Conservation (phyloP, 1,140 invertebrate genomes). For the Lycorma delicatula region DNA sequence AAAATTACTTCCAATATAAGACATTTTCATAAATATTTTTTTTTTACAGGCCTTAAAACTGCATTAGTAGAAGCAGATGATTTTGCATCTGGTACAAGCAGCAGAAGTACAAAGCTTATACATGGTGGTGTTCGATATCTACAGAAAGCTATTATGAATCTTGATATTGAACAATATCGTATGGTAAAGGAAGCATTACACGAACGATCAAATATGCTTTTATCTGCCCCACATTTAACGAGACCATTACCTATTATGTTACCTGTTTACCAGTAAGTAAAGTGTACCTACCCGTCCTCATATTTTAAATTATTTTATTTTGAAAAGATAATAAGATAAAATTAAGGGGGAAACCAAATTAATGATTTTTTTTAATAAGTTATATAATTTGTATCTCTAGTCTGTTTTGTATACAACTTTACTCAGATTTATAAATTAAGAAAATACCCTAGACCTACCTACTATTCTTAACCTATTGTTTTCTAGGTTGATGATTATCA, state of each 20-base stretch:
- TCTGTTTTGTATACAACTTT: too few species aligned
- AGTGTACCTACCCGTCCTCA: too few species aligned
- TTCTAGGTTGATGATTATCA: too few species aligned
- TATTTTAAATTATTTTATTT: not conserved
- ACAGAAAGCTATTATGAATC: constrained; percentile 93
- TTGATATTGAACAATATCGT: constrained; percentile 89
- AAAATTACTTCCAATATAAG: too few species aligned
- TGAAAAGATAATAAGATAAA: constrained; percentile 5
- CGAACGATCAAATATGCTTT: constrained; percentile 88
- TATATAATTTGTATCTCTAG: too few species aligned
- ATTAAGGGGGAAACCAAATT: constrained; percentile 8
- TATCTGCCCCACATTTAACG: constrained; percentile 93
- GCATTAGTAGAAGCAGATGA: constrained; percentile 95
- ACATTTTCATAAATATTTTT: not conserved
- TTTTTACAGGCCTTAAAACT: constrained; percentile 74
- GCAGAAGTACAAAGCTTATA: constrained; percentile 93
- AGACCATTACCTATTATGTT: constrained; percentile 97
- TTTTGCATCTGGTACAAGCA: constrained; percentile 95
- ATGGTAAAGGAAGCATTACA: constrained; percentile 98
- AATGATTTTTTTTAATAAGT: too few species aligned
- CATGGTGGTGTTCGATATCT: constrained; percentile 98
- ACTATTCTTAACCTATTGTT: too few species aligned
- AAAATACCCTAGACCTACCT: too few species aligned
- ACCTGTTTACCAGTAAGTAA: constrained; percentile 87
- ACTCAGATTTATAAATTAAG: too few species aligned